Evolutionary conservation across 2,888 invertebrate species (phyloP).

Genomic region (Chorisops tibialis): DNA sequence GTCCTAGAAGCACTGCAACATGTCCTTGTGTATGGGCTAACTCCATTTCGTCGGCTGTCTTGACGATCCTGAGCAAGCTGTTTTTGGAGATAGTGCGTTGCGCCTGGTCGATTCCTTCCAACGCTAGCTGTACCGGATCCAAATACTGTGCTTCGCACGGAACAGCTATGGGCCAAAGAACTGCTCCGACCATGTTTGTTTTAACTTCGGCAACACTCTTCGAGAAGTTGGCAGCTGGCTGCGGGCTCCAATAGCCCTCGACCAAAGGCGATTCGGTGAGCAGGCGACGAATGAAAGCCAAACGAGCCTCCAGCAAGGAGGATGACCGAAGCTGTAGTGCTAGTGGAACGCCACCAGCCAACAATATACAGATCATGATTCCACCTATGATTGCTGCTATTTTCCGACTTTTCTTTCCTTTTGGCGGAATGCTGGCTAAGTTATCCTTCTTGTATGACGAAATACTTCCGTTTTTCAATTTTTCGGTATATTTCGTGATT

Average conservation of each 20-base stretch:
- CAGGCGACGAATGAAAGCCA: constrained; percentile 57
- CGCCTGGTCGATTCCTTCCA: constrained; percentile 67
- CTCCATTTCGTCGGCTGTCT: constrained; percentile 59
- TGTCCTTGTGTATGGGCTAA: constrained; percentile 59
- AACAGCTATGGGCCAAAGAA: constrained; percentile 53
- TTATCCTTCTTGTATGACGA: constrained; percentile 47
- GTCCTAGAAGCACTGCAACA: constrained; percentile 61
- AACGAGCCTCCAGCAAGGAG: constrained; percentile 56
- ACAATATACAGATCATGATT: constrained; percentile 46
- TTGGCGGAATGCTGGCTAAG: constrained; percentile 14
- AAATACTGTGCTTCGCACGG: constrained; percentile 62
- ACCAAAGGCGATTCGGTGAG: constrained; percentile 57
- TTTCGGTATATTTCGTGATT: constrained; percentile 50
- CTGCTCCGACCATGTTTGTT: constrained; percentile 57
- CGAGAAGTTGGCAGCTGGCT: constrained; percentile 37
- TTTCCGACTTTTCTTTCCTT: constrained; percentile 38
- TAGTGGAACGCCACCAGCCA: constrained; percentile 54
- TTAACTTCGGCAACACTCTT: constrained; percentile 44
- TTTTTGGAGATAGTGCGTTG: constrained; percentile 58
- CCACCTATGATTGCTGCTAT: constrained; percentile 44
- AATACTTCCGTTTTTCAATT: constrained; percentile 47
- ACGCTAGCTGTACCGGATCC: constrained; percentile 63
- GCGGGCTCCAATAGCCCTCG: constrained; percentile 54
- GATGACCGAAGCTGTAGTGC: constrained; percentile 58
- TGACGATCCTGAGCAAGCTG: constrained; percentile 55